Percentiles rank a stretch among this genome's conserved stretches.
Conservation (phyloP, 2,113 vertebrate genomes). For the Oryzias woworae region DNA sequence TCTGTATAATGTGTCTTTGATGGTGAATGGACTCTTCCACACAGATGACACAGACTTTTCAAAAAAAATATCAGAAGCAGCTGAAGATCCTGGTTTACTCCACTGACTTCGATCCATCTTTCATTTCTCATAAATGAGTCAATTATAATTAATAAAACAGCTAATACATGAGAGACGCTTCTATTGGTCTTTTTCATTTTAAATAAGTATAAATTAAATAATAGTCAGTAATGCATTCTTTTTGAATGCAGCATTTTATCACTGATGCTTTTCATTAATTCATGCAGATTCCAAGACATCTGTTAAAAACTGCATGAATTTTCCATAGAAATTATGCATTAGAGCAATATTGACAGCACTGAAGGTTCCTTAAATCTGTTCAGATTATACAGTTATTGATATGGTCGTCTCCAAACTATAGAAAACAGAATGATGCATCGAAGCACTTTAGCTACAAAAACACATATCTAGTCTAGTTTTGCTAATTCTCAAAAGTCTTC, state of each 20-base stretch:
- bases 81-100: not conserved
- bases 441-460: no score
- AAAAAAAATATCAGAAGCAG: no score
- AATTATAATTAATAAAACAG: slow-evolving; percentile 26
- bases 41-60: no score
- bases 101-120: slow-evolving; percentile 10
- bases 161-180: slow-evolving; percentile 56
- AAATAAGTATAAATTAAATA: slow-evolving; percentile 75
- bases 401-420: not conserved
- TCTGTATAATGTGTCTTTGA: not conserved
- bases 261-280: slow-evolving; percentile 68
- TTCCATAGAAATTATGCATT: slow-evolving; percentile 57
- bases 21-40: not conserved
- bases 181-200: slow-evolving; percentile 53
- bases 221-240: slow-evolving; percentile 72
- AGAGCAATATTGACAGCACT: slow-evolving; percentile 57
- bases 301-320: slow-evolving; percentile 57
- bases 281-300: slow-evolving; percentile 57
- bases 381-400: slow-evolving; percentile 52
- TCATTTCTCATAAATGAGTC: slow-evolving; percentile 32
- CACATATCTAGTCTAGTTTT: no score
- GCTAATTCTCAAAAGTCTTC: no score
- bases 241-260: slow-evolving; percentile 69
- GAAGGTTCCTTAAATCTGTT: slow-evolving; percentile 64
- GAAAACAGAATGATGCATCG: slow-evolving; percentile 16